These are phyloP conservation scores for Trilocha varians DNA, from an alignment of 2,888 invertebrate genomes.

Conservation along the genomic window DNA sequence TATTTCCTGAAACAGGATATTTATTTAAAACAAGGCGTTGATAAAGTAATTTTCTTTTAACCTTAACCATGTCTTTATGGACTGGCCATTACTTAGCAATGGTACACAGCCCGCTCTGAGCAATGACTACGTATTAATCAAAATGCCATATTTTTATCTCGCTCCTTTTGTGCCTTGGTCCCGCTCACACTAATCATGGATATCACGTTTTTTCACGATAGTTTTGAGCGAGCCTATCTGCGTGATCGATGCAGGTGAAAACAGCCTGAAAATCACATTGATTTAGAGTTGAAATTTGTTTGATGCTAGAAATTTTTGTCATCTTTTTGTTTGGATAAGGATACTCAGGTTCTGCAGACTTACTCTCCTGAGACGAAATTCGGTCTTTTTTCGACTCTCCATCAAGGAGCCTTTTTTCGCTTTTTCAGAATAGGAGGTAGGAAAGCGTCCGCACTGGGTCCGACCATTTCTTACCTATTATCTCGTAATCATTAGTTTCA, in stretches of 20 bases:
- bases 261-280: not conserved
- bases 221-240: not conserved
- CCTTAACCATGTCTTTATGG: constrained; percentile 74
- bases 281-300: constrained; percentile 15
- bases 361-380: constrained; percentile 71
- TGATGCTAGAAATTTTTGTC: constrained; percentile 14
- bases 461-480: constrained; percentile 67
- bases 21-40: constrained; percentile 74
- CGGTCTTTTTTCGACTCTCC: constrained; percentile 65
- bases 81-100: constrained; percentile 73
- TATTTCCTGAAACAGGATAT: constrained; percentile 74
- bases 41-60: constrained; percentile 75
- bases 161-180: constrained; percentile 44
- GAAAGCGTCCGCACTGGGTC: constrained; percentile 54
- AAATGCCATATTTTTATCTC: constrained; percentile 68
- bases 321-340: constrained; percentile 23
- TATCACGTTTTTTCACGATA: constrained; percentile 44
- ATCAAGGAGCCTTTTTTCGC: constrained; percentile 64
- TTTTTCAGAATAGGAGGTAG: constrained; percentile 63
- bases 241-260: not conserved
- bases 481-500: constrained; percentile 65
- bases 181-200: constrained; percentile 58
- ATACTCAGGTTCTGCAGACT: constrained; percentile 63
- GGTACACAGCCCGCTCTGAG: constrained; percentile 72
- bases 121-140: constrained; percentile 72